Conservation (phyloP, 1,140 invertebrate genomes). For the Temnothorax nylanderi region DNA sequence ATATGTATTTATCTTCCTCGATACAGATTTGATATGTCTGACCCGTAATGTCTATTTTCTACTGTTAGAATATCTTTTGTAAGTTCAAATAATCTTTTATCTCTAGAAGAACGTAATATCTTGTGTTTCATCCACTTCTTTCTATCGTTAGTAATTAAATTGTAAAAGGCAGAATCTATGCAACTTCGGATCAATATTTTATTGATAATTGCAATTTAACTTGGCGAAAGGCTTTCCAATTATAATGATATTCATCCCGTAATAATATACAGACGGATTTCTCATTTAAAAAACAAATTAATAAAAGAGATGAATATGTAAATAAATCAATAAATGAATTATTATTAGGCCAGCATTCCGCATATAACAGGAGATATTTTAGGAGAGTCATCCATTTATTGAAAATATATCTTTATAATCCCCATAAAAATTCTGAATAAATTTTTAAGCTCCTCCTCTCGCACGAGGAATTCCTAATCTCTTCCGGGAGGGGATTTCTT, state of each 20-base stretch:
- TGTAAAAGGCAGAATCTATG: neutral
- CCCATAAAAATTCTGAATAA: neutral
- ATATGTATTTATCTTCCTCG: neutral
- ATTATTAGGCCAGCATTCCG: neutral
- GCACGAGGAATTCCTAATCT: neutral
- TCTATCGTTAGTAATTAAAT: too few species aligned
- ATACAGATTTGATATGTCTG: neutral
- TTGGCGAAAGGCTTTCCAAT: neutral
- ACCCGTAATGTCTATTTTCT: constrained; percentile 8
- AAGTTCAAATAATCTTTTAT: neutral
- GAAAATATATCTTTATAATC: neutral
- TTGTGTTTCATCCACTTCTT: neutral
- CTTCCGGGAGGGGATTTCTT: neutral
- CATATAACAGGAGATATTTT: neutral
- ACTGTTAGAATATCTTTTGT: neutral
- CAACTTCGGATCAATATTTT: neutral
- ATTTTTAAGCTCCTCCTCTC: neutral
- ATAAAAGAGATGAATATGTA: neutral
- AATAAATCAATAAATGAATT: neutral
- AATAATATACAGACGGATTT: neutral
- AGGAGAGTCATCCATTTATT: neutral
- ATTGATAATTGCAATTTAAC: neutral
- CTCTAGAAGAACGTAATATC: neutral
- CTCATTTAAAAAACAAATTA: neutral
- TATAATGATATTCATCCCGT: neutral